phyloP scores from a whole-genome alignment of 2,797 vertebrate genomes.

The Centropyge bicolor region DNA sequence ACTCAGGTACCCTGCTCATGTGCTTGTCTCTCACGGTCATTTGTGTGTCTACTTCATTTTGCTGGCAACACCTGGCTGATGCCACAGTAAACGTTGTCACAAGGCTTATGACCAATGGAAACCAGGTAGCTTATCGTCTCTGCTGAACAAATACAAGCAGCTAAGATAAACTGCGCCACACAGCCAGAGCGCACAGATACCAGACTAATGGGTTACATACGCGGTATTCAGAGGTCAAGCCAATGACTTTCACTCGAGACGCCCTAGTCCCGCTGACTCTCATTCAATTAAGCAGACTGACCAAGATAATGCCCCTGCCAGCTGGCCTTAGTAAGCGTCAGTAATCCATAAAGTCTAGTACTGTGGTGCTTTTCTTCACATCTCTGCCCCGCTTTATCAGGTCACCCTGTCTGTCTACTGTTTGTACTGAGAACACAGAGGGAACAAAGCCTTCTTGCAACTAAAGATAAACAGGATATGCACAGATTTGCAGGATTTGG shows the following conservation, averaged over 20 bases:
- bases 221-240: slow-evolving; percentile 79
- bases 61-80: slow-evolving; percentile 47
- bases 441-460: slow-evolving; percentile 18
- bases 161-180: slow-evolving; percentile 60
- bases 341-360: slow-evolving; percentile 79
- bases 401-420: slow-evolving; percentile 60
- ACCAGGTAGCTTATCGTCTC: slow-evolving; percentile 65
- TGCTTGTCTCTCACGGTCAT: slow-evolving; percentile 20
- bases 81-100: slow-evolving; percentile 44
- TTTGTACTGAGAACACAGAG: slow-evolving; percentile 46
- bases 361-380: slow-evolving; percentile 66
- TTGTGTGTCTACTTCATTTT: slow-evolving; percentile 47
- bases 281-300: slow-evolving; percentile 80
- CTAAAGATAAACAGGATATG: slow-evolving; percentile 16
- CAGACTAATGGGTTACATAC: slow-evolving; percentile 77
- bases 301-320: slow-evolving; percentile 80
- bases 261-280: slow-evolving; percentile 74
- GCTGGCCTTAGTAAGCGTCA: slow-evolving; percentile 77
- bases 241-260: slow-evolving; percentile 82
- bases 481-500: not conserved
- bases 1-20: slow-evolving; percentile 44
- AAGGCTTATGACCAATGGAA: slow-evolving; percentile 48
- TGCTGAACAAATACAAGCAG: slow-evolving; percentile 64
- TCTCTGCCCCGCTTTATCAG: slow-evolving; percentile 58
- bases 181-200: slow-evolving; percentile 59